Evolutionary conservation across 2,888 invertebrate species (phyloP), one percentile per base, ranked within the genome.

Genomic region (Agonum fuliginosum): DNA sequence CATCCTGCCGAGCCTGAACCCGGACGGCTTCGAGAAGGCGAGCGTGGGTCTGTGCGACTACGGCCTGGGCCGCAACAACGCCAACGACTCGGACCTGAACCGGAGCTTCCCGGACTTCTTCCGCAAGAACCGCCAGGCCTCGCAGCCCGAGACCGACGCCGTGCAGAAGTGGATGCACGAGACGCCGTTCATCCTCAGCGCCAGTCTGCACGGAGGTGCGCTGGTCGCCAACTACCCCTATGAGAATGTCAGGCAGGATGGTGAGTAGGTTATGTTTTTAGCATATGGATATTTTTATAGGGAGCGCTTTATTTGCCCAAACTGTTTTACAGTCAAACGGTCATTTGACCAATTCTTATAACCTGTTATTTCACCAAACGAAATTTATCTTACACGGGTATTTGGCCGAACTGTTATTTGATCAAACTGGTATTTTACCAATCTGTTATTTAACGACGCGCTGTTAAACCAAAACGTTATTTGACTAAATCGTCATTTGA

Each of bases 1-100:
- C 85, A 88, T 94, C 79, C 86, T 94, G 86, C 93, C 94, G 0
- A 90, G 91, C 6, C 91, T 94, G 91, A 94, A 94, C 84, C 94
- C 94, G 0, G 94, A 94, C 84, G 94, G 94, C 24, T 93, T 91
- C 85, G 85, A 84, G 34, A 77, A 78, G 1, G 81, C 86, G 0
- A 78, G 58, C n/a, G 83, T 82, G 74, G 83, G 83, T 3, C 74
- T 80, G 2, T 87, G 87, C 78, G 24, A 51, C 0, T 81, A 82
- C 3, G 82, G 83, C 41, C 37, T 78, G 1, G 86, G 86, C 1
- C 82, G 86, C 76, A 79, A 78, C 3, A 86, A 86, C 78, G 82
- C 81, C 0, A 81, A 80, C 19, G 79, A 80, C 1, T 79, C 83
- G 12, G 88, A 89, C 81, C 82, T 89, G 74, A 92, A 93, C 83